phyloP scores from a whole-genome alignment of 2,888 invertebrate genomes.

The Tachina fera region DNA sequence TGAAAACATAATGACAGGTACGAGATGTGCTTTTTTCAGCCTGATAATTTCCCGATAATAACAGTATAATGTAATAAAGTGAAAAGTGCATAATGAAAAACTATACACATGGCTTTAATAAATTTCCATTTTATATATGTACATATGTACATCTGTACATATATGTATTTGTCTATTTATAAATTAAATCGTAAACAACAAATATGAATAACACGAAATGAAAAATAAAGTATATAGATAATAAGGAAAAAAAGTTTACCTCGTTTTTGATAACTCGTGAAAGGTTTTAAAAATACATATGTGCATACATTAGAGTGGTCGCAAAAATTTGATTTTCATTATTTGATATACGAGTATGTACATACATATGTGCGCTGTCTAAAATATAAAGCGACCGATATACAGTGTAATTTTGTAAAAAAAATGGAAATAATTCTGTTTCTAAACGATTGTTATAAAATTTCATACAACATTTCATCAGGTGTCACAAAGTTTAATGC shows the following conservation, averaged over 20 bases:
- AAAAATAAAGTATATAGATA: neutral
- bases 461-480: too few relatives aligned
- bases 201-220: neutral
- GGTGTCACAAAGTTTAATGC: too few relatives aligned
- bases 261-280: neutral
- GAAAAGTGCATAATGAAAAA: slow-evolving; percentile 5
- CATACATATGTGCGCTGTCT: too few relatives aligned
- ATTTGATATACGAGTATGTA: too few relatives aligned
- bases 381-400: too few relatives aligned
- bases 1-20: slow-evolving; percentile 37
- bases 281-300: neutral
- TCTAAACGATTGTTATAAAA: too few relatives aligned
- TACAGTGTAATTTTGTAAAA: too few relatives aligned
- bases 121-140: neutral
- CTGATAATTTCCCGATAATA: slow-evolving; percentile 40
- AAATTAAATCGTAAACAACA: slow-evolving; percentile 28
- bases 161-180: neutral
- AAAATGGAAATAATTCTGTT: too few relatives aligned
- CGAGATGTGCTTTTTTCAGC: slow-evolving; percentile 28
- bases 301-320: too few relatives aligned
- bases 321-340: too few relatives aligned
- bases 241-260: neutral
- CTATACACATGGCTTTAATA: slow-evolving; percentile 31
- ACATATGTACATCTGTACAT: neutral
- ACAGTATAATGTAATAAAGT: slow-evolving; percentile 8